Conservation (phyloP, 2,888 invertebrate species). For the Pristionchus arcanus region DNA sequence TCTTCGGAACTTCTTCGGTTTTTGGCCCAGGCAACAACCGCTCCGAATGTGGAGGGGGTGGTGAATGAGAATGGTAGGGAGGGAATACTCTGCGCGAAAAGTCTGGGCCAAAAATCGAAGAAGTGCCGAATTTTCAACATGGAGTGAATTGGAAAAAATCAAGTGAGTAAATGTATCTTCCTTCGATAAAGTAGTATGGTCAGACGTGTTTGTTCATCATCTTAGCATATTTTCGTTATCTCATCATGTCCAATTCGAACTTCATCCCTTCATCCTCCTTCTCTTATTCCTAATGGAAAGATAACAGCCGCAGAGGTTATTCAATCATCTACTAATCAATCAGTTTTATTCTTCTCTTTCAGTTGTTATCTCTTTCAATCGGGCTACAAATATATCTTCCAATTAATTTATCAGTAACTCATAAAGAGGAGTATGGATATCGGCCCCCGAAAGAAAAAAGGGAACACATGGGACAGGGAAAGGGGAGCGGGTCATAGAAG, state of each 20-base stretch:
- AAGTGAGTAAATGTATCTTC: conserved; percentile 66
- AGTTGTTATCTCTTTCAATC: conserved; percentile 53
- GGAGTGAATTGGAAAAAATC: conserved; percentile 75
- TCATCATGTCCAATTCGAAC: background rate
- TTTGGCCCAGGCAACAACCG: too few relatives aligned
- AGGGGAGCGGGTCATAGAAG: conserved; percentile 27
- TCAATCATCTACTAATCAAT: background rate
- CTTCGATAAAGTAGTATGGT: too few relatives aligned
- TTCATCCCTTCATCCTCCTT: conserved; percentile 25
- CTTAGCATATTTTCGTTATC: conserved; percentile 6
- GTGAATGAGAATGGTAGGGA: too few relatives aligned
- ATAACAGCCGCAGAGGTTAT: background rate
- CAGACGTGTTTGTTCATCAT: conserved; percentile 10
- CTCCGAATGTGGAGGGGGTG: too few relatives aligned
- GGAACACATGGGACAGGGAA: too few relatives aligned
- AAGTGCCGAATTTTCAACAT: too few relatives aligned
- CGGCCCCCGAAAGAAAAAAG: conserved; percentile 8
- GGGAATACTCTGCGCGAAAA: too few relatives aligned
- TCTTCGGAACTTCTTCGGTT: too few relatives aligned
- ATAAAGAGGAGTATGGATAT: too few relatives aligned
- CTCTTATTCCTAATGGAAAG: background rate
- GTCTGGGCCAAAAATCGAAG: too few relatives aligned
- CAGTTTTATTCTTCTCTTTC: background rate
- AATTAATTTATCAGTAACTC: too few relatives aligned
- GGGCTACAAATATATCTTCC: too few relatives aligned